A percentile compares a stretch with the other conserved stretches of the same genome.
phyloP scores from a whole-genome alignment of 2,888 invertebrate genomes.

The Diaprepes abbreviatus region DNA sequence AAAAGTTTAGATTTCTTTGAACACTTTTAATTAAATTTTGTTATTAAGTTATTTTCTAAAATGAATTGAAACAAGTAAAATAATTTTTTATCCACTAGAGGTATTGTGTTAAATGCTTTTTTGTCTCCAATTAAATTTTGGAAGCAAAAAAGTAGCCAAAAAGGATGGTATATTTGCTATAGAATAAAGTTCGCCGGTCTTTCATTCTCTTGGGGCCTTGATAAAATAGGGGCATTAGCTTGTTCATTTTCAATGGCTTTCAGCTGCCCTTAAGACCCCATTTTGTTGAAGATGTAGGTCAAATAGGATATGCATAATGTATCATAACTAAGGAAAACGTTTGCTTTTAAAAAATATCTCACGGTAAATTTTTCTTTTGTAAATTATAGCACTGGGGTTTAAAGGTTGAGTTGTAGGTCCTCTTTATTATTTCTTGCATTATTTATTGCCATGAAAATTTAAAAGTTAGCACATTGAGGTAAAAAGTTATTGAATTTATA shows the following conservation, averaged over 20 bases:
- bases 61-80: no score
- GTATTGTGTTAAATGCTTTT: no score
- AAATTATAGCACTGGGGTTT: background rate
- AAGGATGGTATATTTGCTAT: background rate
- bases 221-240: background rate
- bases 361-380: background rate
- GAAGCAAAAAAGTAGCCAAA: no score
- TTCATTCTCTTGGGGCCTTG: background rate
- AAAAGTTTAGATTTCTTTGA: no score
- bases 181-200: background rate
- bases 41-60: no score
- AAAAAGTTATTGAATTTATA: no score
- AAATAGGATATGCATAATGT: conserved; percentile 63
- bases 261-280: background rate
- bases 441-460: background rate
- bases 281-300: conserved; percentile 5
- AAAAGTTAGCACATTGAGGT: no score
- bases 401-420: background rate
- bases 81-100: no score
- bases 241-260: conserved; percentile 5
- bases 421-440: background rate
- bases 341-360: background rate
- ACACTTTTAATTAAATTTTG: no score
- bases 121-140: no score
- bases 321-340: conserved; percentile 46